phyloP scores from a whole-genome alignment of 2,113 vertebrate genomes.

The Scomber scombrus region DNA sequence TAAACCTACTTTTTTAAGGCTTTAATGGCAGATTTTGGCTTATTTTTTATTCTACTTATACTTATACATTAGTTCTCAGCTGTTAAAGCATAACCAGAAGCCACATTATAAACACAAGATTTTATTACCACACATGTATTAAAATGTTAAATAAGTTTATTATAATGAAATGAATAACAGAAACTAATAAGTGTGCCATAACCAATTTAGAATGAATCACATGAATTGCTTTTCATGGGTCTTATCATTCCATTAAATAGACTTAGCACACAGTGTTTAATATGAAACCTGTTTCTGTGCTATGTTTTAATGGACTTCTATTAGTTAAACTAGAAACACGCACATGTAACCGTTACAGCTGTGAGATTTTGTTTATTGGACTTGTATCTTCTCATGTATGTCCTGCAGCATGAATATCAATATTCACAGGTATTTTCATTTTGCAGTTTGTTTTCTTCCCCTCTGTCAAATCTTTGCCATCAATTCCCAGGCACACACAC shows the following conservation, averaged over 20 bases:
- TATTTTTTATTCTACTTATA: background rate
- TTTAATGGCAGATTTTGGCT: background rate
- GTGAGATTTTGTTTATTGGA: background rate
- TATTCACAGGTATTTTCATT: conserved; percentile 29
- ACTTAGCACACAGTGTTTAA: background rate
- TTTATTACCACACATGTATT: too few relatives aligned
- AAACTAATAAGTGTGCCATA: background rate
- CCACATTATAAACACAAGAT: too few relatives aligned
- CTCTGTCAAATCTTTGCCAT: conserved; percentile 32
- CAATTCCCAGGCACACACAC: conserved; percentile 6
- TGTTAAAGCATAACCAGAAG: background rate
- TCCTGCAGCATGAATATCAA: conserved; percentile 39
- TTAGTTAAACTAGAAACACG: background rate
- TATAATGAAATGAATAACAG: background rate
- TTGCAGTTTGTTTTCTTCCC: conserved; percentile 24
- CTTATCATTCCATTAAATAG: background rate
- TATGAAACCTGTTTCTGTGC: background rate
- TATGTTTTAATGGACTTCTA: conserved; percentile 3
- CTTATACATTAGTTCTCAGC: background rate
- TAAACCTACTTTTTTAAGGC: too few relatives aligned
- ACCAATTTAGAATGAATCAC: background rate
- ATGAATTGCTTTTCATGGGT: background rate
- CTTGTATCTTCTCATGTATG: background rate
- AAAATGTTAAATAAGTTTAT: background rate
- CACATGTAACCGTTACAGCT: background rate